Percentiles rank a stretch among this genome's conserved stretches.
Conservation (phyloP, 2,113 vertebrate genomes). For the Sitta europaea region DNA sequence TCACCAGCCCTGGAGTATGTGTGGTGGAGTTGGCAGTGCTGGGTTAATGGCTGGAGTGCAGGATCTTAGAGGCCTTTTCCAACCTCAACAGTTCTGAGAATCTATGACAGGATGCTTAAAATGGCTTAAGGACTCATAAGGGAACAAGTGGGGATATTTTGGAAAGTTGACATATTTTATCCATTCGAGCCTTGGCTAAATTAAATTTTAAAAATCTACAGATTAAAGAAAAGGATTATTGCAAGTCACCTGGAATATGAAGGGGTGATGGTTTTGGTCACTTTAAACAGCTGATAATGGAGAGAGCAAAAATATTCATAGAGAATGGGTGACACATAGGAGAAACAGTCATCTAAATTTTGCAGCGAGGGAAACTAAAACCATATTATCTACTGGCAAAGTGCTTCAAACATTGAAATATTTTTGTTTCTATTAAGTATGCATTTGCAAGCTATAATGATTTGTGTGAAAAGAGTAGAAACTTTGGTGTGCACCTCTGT, state of each 20-base stretch:
- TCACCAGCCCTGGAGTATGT: background rate
- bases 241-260: background rate
- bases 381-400: background rate
- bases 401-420: accelerated
- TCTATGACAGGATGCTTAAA: background rate
- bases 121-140: background rate
- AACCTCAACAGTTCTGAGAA: accelerated
- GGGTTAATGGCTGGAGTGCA: background rate
- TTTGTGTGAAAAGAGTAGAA: background rate
- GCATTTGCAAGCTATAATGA: background rate
- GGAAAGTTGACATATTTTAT: background rate
- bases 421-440: background rate
- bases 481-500: background rate
- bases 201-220: background rate
- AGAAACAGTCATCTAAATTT: background rate
- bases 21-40: background rate
- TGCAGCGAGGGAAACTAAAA: background rate
- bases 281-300: background rate
- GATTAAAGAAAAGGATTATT: background rate
- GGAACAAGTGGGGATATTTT: background rate
- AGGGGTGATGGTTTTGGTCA: background rate
- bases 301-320: background rate
- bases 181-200: background rate
- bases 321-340: accelerated
- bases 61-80: background rate